Conservation (phyloP, 2,888 invertebrate genomes). For the Dastarcus helophoroides region DNA sequence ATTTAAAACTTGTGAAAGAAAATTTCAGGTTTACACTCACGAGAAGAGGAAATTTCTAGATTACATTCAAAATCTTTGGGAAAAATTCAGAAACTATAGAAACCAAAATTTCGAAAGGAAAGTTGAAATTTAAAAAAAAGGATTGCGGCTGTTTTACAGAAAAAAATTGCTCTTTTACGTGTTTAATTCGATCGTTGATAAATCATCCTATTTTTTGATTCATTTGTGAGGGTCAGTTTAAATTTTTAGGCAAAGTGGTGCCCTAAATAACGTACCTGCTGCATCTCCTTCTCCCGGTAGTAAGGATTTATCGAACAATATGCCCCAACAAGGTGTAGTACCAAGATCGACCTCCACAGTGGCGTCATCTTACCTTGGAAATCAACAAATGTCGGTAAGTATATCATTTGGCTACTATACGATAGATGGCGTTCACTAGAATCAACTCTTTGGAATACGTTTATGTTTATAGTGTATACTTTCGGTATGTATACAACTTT, state of each 20-base stretch:
- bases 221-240: not conserved
- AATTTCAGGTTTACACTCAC: no score
- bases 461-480: not conserved
- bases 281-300: constrained; percentile 24
- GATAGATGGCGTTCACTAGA: not conserved
- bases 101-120: no score
- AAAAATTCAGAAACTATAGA: no score
- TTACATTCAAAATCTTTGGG: no score
- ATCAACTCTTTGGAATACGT: not conserved
- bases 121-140: no score
- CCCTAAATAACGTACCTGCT: constrained; percentile 25
- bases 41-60: no score
- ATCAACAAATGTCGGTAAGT: constrained; percentile 29
- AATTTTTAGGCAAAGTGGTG: constrained; percentile 31
- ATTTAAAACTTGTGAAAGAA: no score
- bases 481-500: not conserved
- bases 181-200: not conserved
- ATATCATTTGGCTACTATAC: constrained; percentile 5
- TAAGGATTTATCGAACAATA: constrained; percentile 25
- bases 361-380: constrained; percentile 33
- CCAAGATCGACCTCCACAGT: constrained; percentile 31
- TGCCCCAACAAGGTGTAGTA: constrained; percentile 33
- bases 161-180: constrained; percentile 1
- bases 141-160: no score
- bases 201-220: not conserved